These are phyloP conservation scores for Ctenicera cuprea DNA, from an alignment of 2,888 invertebrate species.

Conservation along the genomic window DNA sequence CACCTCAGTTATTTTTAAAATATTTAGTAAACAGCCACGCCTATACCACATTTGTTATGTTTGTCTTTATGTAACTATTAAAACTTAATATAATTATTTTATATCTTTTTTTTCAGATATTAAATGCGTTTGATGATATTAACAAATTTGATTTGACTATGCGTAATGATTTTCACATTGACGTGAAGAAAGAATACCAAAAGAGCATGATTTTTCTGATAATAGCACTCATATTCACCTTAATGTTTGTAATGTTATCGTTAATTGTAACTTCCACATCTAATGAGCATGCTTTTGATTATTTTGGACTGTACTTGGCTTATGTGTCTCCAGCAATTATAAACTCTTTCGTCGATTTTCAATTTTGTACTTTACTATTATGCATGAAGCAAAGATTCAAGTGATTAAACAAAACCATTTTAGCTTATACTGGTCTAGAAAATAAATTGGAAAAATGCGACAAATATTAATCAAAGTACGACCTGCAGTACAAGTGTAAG, in stretches of 20 bases:
- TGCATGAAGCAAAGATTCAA: slow-evolving; percentile 34
- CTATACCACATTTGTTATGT: no score
- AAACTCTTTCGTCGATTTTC: slow-evolving; percentile 26
- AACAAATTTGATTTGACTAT: not conserved
- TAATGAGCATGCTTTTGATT: no score
- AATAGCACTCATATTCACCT: not conserved
- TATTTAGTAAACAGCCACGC: no score
- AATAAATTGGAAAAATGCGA: not conserved
- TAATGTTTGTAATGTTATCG: not conserved
- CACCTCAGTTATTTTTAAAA: no score
- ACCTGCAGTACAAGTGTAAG: not conserved
- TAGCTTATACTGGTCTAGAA: not conserved
- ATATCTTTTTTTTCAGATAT: no score
- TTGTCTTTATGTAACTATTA: not conserved
- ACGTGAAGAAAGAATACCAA: not conserved
- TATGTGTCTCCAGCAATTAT: no score
- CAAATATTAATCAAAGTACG: not conserved
- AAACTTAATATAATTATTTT: no score
- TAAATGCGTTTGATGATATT: not conserved
- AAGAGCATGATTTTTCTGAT: not conserved
- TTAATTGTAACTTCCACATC: no score
- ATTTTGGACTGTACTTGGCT: no score
- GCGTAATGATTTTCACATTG: not conserved
- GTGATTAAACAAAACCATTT: slow-evolving; percentile 29
- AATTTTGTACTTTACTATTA: slow-evolving; percentile 28